phyloP scores from a whole-genome alignment of 2,113 vertebrate species.

The Erythrocebus patas region DNA sequence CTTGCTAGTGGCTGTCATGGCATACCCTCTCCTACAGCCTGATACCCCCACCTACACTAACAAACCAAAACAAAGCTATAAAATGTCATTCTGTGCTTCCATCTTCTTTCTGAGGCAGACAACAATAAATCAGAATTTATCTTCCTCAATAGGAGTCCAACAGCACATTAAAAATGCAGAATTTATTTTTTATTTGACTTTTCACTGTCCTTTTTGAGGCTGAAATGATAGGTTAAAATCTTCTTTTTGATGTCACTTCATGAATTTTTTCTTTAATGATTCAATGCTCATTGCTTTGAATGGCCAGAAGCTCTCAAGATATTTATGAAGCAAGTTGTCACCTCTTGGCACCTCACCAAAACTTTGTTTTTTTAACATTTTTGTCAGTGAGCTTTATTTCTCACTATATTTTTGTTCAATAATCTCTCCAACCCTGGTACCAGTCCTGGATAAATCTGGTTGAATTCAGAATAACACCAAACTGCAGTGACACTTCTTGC shows the following conservation, averaged over 20 bases:
- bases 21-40: not conserved
- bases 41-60: not conserved
- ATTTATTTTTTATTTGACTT: not conserved
- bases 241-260: not conserved
- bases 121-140: slow-evolving; percentile 34
- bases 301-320: slow-evolving; percentile 16
- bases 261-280: not conserved
- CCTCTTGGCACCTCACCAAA: not conserved
- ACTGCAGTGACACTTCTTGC: not conserved
- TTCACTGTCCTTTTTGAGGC: slow-evolving; percentile 4
- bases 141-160: slow-evolving; percentile 15
- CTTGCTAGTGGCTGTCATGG: not conserved
- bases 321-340: slow-evolving; percentile 19
- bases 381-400: not conserved
- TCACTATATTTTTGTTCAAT: not conserved
- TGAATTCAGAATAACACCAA: not conserved
- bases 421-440: not conserved
- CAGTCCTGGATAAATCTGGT: not conserved
- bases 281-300: not conserved
- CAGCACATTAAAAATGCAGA: not conserved
- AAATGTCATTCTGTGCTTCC: not conserved
- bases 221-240: not conserved
- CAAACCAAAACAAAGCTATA: slow-evolving; percentile 44
- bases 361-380: not conserved
- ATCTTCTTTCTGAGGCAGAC: not conserved